Base-by-base conservation (phyloP, 2,797 vertebrate genomes). In the Danio aesculapii region DNA sequence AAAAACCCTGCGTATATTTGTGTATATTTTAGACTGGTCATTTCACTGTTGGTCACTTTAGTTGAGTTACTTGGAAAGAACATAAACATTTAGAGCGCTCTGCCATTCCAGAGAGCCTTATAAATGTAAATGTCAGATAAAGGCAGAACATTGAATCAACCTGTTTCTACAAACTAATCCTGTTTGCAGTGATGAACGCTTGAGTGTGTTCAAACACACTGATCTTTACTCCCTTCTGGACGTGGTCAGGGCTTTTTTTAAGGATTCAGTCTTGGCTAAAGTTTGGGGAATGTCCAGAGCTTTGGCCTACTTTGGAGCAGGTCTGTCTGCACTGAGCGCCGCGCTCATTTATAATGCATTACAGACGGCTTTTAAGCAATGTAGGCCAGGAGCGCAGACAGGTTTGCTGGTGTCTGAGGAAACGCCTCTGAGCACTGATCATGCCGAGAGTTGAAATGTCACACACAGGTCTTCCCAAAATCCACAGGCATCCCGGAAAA, bases 331-430 rank as follows among this genome's bases (percentile, higher is more conserved):
- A 39, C 71, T 43, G 59, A 74, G 77, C 71, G 13, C 72, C 53
- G 7, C 16, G 70, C 73, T 84, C 80, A 82, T 88, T 78, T 82
- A 81, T 87, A 83, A 86, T 86, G 71, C 50, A 85, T 71, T 81
- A 75, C 59, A 68, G 21, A 80, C 49, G 19, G 50, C 61, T 77
- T 82, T 86, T 77, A 84, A 61, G 66, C 55, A 64, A 70, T 81
- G 70, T 75, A 66, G 79, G 79, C 70, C 66, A 73, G 11, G 46
- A 52, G 61, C 50, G 14, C 69, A 73, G 46, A 61, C 66, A 68
- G 81, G 80, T 77, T 75, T 58, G 68, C 53, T 83, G 81, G 50
- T 84, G 43, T 76, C 41, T 16, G 79, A 76, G 39, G 53, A 53
- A 70, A 49, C 50, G 19, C 67, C 81, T 73, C 83, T 30, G 69